A percentile compares a stretch with the other conserved stretches of the same genome.
phyloP scores from a whole-genome alignment of 1,140 invertebrate genomes.

The Hycleus cichorii region DNA sequence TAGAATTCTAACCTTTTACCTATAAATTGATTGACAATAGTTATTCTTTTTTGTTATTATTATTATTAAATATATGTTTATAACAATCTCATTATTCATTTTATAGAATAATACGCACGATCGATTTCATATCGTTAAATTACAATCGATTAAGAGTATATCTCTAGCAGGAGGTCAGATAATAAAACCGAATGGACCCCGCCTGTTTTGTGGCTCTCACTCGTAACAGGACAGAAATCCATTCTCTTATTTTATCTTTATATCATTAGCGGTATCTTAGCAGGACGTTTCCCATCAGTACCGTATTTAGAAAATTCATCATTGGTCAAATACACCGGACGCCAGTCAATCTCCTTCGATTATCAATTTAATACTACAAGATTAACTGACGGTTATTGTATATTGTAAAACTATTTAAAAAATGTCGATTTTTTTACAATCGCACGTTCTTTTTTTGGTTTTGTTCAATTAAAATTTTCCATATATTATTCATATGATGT shows the following conservation, averaged over 20 bases:
- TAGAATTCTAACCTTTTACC: slow-evolving; percentile 12
- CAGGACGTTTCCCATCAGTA: slow-evolving; percentile 15
- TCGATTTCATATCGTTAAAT: slow-evolving; percentile 24
- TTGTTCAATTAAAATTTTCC: too few species aligned
- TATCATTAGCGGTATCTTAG: slow-evolving; percentile 26
- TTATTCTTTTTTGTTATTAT: slow-evolving; percentile 5
- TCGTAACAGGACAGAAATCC: slow-evolving; percentile 8
- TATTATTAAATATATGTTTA: slow-evolving; percentile 2
- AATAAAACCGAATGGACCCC: slow-evolving; percentile 2
- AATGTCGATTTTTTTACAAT: too few species aligned
- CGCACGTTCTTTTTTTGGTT: too few species aligned
- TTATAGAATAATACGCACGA: slow-evolving; percentile 16
- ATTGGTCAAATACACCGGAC: too few species aligned
- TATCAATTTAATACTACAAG: too few species aligned
- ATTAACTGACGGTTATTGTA: too few species aligned
- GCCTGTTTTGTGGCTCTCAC: slow-evolving; percentile 14
- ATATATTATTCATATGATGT: too few species aligned
- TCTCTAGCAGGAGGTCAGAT: slow-evolving; percentile 14
- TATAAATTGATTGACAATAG: slow-evolving; percentile 2
- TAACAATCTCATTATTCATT: slow-evolving; percentile 27
- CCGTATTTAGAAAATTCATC: slow-evolving; percentile 2
- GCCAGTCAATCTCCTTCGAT: too few species aligned
- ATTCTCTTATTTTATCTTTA: slow-evolving; percentile 16
- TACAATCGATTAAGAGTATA: slow-evolving; percentile 25
- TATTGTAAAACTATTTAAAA: too few species aligned